These are phyloP conservation scores for Menura novaehollandiae DNA, from an alignment of 2,113 vertebrate species.

Conservation along the genomic window DNA sequence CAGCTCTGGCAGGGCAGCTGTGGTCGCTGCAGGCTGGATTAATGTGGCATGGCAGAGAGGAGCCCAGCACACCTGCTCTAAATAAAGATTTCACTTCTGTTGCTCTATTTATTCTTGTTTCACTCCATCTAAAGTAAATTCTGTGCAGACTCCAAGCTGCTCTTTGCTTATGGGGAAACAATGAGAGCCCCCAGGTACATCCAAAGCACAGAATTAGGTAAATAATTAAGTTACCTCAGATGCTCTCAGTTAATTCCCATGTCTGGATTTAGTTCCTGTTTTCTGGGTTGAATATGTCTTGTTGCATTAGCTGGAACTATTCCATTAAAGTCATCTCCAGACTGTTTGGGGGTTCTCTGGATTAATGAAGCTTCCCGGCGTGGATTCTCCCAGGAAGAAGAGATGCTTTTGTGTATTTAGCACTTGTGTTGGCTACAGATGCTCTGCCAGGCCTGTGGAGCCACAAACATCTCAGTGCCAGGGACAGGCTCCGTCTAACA, in stretches of 20 bases:
- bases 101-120: constrained; percentile 29
- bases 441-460: background rate
- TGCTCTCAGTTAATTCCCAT: constrained; percentile 47
- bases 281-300: background rate
- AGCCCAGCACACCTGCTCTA: constrained; percentile 50
- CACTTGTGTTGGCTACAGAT: background rate
- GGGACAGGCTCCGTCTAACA: background rate
- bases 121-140: background rate
- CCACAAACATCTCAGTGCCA: background rate
- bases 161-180: constrained; percentile 27
- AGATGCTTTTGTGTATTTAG: background rate
- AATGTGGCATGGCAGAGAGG: background rate
- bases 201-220: constrained; percentile 25
- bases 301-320: constrained; percentile 31
- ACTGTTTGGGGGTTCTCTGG: background rate
- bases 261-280: background rate
- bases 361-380: background rate
- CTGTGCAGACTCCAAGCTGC: background rate
- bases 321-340: background rate
- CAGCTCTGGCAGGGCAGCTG: constrained; percentile 21
- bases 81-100: background rate
- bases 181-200: background rate
- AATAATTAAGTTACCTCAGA: constrained; percentile 44
- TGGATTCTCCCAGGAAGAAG: background rate
- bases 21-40: background rate